phyloP scores from a whole-genome alignment of 2,113 vertebrate species.

The Gyps fulvus region DNA sequence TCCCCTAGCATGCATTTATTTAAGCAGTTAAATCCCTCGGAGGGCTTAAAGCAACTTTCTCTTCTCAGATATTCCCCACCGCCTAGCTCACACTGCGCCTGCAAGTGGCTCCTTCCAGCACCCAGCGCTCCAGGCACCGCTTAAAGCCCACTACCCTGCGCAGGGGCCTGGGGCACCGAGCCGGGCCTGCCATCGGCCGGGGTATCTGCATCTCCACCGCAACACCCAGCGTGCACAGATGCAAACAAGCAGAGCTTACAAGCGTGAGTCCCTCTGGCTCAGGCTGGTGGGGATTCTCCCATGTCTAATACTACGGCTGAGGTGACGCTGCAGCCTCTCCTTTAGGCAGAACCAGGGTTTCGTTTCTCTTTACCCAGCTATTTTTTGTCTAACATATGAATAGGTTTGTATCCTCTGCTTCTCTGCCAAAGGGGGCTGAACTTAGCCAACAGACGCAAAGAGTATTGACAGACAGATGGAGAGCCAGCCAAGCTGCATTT shows the following conservation, averaged over 20 bases:
- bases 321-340: not conserved
- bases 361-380: not conserved
- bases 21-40: not conserved
- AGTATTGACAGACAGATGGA: conserved; percentile 40
- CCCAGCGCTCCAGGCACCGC: not conserved
- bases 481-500: not conserved
- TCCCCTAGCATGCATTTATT: not conserved
- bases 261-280: not conserved
- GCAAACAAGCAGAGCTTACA: not conserved
- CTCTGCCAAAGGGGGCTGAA: conserved; percentile 24
- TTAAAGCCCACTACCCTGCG: not conserved
- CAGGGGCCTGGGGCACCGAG: fast-evolving
- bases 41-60: not conserved
- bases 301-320: not conserved
- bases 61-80: not conserved
- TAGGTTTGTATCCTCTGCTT: conserved; percentile 27
- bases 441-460: conserved; percentile 19
- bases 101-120: fast-evolving
- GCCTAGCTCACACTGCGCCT: fast-evolving
- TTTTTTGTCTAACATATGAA: not conserved
- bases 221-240: not conserved
- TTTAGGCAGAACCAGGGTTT: not conserved
- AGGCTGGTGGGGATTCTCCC: not conserved
- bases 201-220: fast-evolving
- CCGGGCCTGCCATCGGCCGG: fast-evolving